Evolutionary conservation across 2,888 invertebrate species (phyloP), one percentile per base, ranked within the genome.

Genomic region (Chrysomela aeneicollis): DNA sequence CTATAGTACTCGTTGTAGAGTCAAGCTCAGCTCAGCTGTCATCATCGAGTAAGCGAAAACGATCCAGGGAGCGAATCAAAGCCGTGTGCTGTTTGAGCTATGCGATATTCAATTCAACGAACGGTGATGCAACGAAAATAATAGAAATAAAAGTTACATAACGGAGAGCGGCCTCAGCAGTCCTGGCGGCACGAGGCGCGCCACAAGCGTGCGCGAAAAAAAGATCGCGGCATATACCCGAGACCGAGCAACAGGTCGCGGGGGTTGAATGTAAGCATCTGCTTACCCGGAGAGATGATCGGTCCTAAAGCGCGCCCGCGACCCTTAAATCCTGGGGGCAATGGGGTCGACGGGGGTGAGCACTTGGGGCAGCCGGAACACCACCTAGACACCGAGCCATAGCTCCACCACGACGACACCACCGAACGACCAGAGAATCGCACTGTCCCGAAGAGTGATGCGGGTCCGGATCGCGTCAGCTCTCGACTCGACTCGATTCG

Each of bases 301-400:
- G 76, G 74, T 80, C 79, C 80, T 79, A 80, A 75, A 79, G 76
- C 77, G 77, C 78, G 78, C 77, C 75, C 77, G 78, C 78, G 78
- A 76, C 76, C 71, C 71, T 74, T 67, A 72, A 71, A 77, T 76
- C 76, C 78, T 74, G 73, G 71, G 76, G 78, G 76, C 72, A 73
- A 10, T 35, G 35, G 10, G 35, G 35, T 6, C 35, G 8, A 10
- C 10, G 4, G 76, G 73, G 79, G 78, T 79, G 78, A 79, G 77
- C 78, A 81, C 80, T 76, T 73, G 73, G 74, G 75, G 75, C 75
- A 53, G 52, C 55, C 66, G 22, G 35, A 17, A 53, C 70, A 76
- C 76, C 77, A 79, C 77, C 77, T 75, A 75, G 71, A 73, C 75
- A 74, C 75, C 73, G 76, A 79, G 77, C 80, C 81, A 82, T 81